phyloP scores from a whole-genome alignment of 2,797 vertebrate genomes.

The Potorous gilbertii region DNA sequence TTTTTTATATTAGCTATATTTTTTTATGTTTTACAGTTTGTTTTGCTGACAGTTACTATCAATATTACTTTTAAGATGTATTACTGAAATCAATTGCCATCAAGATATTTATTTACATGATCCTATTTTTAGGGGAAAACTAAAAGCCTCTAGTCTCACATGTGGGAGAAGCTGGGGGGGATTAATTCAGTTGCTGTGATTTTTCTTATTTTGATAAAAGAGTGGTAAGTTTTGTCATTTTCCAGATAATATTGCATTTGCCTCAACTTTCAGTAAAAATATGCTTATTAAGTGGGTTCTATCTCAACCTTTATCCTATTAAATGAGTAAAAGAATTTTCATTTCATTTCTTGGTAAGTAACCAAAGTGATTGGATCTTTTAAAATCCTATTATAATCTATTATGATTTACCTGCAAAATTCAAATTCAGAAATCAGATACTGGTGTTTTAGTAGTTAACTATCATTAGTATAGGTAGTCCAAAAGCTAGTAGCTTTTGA shows the following conservation, averaged over 20 bases:
- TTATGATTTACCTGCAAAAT: neutral
- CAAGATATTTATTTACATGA: neutral
- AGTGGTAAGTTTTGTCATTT: neutral
- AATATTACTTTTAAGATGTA: neutral
- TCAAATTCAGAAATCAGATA: neutral
- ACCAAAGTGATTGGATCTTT: neutral
- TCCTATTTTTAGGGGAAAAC: neutral
- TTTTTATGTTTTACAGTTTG: neutral
- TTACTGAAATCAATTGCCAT: neutral
- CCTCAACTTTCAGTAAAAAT: neutral
- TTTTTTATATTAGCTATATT: neutral
- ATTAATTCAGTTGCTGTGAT: neutral
- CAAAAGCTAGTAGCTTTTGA: neutral
- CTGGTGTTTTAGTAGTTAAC: neutral
- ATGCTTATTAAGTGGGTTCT: neutral
- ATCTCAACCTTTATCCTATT: neutral
- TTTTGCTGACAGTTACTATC: neutral
- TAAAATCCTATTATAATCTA: neutral
- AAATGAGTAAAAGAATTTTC: neutral
- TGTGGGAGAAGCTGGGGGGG: neutral
- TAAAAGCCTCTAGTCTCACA: neutral
- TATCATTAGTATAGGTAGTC: neutral
- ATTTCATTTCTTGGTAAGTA: neutral
- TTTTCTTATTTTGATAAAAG: neutral
- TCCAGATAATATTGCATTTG: neutral